Conservation (phyloP, 2,113 vertebrate genomes). For the Oophaga pumilio region DNA sequence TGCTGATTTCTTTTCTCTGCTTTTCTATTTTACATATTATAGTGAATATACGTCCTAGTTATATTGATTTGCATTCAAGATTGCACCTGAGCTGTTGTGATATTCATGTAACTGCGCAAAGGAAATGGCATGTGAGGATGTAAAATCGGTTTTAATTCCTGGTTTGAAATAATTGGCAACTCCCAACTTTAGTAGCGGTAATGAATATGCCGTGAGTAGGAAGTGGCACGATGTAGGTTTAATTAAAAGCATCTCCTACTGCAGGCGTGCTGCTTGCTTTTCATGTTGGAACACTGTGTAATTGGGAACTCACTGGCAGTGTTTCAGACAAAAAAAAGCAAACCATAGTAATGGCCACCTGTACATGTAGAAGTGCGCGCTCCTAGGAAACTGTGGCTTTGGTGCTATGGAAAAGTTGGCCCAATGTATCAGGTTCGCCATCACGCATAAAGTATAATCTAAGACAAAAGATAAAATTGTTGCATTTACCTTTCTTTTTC, state of each 20-base stretch:
- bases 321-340: neutral
- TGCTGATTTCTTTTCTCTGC: neutral
- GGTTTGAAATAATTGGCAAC: slow-evolving; percentile 8
- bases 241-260: slow-evolving; percentile 24
- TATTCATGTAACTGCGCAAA: neutral
- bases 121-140: neutral
- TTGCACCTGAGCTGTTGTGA: neutral
- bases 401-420: neutral
- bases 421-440: neutral
- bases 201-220: neutral
- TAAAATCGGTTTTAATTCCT: slow-evolving; percentile 9
- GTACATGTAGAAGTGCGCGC: too few species aligned
- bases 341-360: neutral
- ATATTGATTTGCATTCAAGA: neutral
- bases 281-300: neutral
- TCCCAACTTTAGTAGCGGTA: neutral
- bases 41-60: neutral
- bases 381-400: neutral
- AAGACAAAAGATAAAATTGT: too few species aligned
- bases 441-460: neutral
- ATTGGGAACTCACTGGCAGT: slow-evolving; percentile 18
- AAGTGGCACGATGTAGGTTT: neutral
- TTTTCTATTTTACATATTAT: neutral
- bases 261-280: neutral
- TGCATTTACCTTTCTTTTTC: too few species aligned